These are phyloP conservation scores for Percina caprodes DNA, from an alignment of 2,113 vertebrate genomes.

Conservation along the genomic window DNA sequence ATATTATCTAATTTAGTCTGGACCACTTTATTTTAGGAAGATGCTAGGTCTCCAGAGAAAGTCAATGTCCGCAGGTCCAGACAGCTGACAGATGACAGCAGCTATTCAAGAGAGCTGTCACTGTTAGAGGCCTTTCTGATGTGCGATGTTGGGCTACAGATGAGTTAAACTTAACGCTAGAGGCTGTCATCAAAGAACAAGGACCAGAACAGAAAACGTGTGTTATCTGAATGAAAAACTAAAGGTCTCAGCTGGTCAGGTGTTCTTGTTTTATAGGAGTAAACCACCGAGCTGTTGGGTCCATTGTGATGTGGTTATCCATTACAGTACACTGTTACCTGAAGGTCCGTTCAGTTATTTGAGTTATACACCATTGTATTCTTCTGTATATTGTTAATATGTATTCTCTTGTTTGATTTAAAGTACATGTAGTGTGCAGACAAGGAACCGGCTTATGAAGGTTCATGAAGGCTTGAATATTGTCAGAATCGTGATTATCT, in stretches of 20 bases:
- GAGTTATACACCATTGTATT: neutral
- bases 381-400: neutral
- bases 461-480: neutral
- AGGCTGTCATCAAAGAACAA: neutral
- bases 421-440: too few relatives aligned
- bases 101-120: neutral
- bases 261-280: neutral
- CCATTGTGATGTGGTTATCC: neutral
- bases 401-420: neutral
- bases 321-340: neutral
- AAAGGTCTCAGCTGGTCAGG: neutral
- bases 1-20: neutral
- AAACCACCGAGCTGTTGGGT: neutral
- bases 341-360: neutral
- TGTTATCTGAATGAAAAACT: neutral
- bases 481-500: neutral
- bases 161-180: neutral
- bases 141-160: neutral
- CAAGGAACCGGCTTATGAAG: neutral
- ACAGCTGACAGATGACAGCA: slow-evolving; percentile 11
- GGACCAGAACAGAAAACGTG: neutral
- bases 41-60: slow-evolving; percentile 12
- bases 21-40: slow-evolving; percentile 14
- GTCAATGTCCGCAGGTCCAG: neutral
- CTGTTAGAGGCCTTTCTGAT: neutral